A percentile compares a stretch with the other conserved stretches of the same genome.
Evolutionary conservation across 2,797 vertebrate species (phyloP).

Genomic region (Phrynocephalus vlangalii): DNA sequence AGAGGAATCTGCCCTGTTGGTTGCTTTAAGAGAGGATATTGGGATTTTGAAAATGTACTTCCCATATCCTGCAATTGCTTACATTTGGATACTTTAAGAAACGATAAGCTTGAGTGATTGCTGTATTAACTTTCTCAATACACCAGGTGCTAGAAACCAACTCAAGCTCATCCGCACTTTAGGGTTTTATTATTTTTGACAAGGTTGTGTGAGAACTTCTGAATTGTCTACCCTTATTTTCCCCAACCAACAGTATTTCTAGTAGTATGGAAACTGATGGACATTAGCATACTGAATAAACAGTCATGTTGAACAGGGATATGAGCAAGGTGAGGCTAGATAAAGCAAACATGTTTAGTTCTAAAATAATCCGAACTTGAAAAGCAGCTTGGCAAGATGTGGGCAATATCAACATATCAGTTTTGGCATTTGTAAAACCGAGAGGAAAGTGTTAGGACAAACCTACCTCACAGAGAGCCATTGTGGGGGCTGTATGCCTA

Average conservation of each 20-base stretch:
- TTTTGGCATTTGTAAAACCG: constrained; percentile 7
- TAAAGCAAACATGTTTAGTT: rapidly evolving
- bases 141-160: constrained; percentile 76
- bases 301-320: background rate
- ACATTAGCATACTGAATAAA: constrained; percentile 11
- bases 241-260: constrained; percentile 52
- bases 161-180: constrained; percentile 81
- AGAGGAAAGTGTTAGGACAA: constrained; percentile 25
- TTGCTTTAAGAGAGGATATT: constrained; percentile 20
- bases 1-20: no score
- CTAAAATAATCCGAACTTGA: background rate
- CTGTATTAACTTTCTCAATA: constrained; percentile 74
- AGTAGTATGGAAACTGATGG: background rate
- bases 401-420: constrained; percentile 1
- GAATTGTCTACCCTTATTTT: constrained; percentile 68
- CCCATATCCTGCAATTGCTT: constrained; percentile 61
- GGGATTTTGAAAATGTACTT: constrained; percentile 58
- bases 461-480: constrained; percentile 41
- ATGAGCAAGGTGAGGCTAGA: background rate
- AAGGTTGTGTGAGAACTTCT: constrained; percentile 75
- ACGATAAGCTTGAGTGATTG: constrained; percentile 78
- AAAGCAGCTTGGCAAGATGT: constrained; percentile 7
- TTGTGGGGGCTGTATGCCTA: constrained; percentile 31
- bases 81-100: constrained; percentile 62
- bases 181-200: constrained; percentile 68